A percentile compares a stretch with the other conserved stretches of the same genome.
Evolutionary conservation across 2,888 invertebrate genomes (phyloP).

Genomic region (Chamaedrilus cognettii): DNA sequence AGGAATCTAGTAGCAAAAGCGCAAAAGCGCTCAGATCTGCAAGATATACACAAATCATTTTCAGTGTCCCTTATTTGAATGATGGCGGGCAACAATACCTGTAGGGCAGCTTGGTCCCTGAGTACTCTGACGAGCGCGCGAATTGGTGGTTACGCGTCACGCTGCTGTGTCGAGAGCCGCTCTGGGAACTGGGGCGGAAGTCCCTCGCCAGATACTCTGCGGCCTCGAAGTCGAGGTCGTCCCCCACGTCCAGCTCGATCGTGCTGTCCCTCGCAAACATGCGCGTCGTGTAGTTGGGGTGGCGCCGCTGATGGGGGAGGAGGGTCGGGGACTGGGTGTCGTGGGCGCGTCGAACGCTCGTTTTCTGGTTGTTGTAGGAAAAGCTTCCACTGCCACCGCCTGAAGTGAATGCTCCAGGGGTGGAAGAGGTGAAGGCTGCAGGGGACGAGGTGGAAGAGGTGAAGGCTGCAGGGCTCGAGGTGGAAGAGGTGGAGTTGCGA

Average conservation of each 20-base stretch:
- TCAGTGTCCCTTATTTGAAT: neutral
- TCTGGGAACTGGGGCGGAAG: neutral
- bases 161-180: too few relatives aligned
- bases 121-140: too few relatives aligned
- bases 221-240: conserved; percentile 1
- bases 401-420: too few relatives aligned
- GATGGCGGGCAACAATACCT: neutral
- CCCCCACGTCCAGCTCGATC: neutral
- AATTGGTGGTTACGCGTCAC: too few relatives aligned
- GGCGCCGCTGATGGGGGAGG: neutral
- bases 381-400: too few relatives aligned
- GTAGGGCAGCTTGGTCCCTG: neutral
- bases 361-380: too few relatives aligned
- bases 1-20: too few relatives aligned
- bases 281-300: neutral
- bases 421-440: too few relatives aligned
- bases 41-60: neutral
- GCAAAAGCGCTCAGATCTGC: conserved; percentile 5
- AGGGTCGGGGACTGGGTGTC: neutral
- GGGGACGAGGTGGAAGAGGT: too few relatives aligned
- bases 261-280: neutral
- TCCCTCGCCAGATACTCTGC: neutral
- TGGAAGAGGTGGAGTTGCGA: too few relatives aligned
- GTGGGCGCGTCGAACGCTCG: neutral
- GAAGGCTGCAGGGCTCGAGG: too few relatives aligned